phyloP scores from a whole-genome alignment of 1,140 invertebrate species.

The Leptinotarsa defecta region DNA sequence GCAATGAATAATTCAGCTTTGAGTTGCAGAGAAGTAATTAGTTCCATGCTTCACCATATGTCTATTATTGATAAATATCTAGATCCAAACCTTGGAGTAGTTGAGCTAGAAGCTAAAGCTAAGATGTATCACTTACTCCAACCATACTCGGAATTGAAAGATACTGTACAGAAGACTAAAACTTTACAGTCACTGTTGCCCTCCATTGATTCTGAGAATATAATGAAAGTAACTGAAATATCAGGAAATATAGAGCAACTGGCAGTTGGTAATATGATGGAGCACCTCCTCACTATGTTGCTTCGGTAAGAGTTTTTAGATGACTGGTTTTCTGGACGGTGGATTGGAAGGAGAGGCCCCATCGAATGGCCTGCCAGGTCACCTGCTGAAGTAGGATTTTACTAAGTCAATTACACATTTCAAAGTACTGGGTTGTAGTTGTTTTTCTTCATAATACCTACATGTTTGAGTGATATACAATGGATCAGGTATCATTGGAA shows the following conservation, averaged over 20 bases:
- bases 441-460: too few relatives aligned
- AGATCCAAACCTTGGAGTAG: conserved; percentile 48
- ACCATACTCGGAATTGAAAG: conserved; percentile 51
- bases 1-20: conserved; percentile 53
- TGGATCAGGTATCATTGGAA: too few relatives aligned
- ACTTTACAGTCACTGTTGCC: conserved; percentile 46
- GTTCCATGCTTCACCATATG: conserved; percentile 48
- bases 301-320: too few relatives aligned
- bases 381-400: too few relatives aligned
- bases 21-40: conserved; percentile 52
- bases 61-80: conserved; percentile 51
- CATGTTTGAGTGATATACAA: too few relatives aligned
- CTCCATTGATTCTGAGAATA: conserved; percentile 46
- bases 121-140: conserved; percentile 52
- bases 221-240: conserved; percentile 45
- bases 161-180: conserved; percentile 42
- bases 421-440: too few relatives aligned
- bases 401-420: too few relatives aligned
- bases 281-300: too few relatives aligned
- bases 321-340: too few relatives aligned
- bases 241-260: conserved; percentile 47
- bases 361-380: too few relatives aligned
- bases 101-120: conserved; percentile 47
- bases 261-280: conserved; percentile 40
- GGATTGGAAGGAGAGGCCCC: too few relatives aligned